Conservation (phyloP, 2,888 invertebrate genomes). For the Uloborus plumipes region DNA sequence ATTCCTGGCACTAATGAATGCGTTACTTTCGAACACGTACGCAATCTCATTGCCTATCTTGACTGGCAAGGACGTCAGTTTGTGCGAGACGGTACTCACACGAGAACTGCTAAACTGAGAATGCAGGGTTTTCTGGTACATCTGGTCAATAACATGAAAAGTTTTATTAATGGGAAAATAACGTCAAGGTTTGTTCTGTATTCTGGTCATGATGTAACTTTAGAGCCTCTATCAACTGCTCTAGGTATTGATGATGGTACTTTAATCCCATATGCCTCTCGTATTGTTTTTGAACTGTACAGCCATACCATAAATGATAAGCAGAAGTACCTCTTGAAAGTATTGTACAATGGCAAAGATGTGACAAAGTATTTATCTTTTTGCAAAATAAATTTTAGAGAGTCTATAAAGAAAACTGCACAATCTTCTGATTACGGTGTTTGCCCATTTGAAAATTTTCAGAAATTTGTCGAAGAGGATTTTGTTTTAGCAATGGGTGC, state of each 20-base stretch:
- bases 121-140: constrained; percentile 88
- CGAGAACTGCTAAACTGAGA: constrained; percentile 79
- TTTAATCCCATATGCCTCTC: constrained; percentile 86
- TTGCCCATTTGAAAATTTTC: constrained; percentile 89
- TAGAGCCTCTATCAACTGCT: constrained; percentile 86
- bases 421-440: constrained; percentile 71
- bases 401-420: constrained; percentile 68
- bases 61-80: constrained; percentile 83
- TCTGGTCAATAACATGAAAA: constrained; percentile 85
- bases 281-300: constrained; percentile 90
- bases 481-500: constrained; percentile 86
- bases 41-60: constrained; percentile 84
- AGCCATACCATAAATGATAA: constrained; percentile 73
- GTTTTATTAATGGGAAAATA: constrained; percentile 70
- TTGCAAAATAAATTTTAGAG: constrained; percentile 75
- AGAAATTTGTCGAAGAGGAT: constrained; percentile 88
- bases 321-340: constrained; percentile 82
- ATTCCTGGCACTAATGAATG: constrained; percentile 69
- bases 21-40: constrained; percentile 81
- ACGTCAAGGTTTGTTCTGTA: constrained; percentile 83
- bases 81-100: constrained; percentile 69
- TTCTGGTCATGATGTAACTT: constrained; percentile 92
- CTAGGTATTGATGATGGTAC: constrained; percentile 78
- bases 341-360: constrained; percentile 88
- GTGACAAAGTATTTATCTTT: constrained; percentile 86